A percentile compares a stretch with the other conserved stretches of the same genome.
Evolutionary conservation across 2,797 vertebrate genomes (phyloP).

Genomic region (Oryzias sinensis): DNA sequence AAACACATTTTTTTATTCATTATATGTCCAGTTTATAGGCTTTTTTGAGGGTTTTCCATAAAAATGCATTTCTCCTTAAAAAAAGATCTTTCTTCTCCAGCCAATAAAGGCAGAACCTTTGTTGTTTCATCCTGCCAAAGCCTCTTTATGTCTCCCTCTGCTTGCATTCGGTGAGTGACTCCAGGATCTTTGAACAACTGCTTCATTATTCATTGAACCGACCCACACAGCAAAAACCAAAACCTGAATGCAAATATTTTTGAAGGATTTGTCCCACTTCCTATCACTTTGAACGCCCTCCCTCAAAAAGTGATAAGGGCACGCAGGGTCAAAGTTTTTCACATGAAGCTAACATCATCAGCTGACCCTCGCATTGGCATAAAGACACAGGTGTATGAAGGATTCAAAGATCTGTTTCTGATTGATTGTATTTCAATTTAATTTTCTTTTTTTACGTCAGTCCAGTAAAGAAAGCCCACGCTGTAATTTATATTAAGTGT

Average conservation of each 20-base stretch:
- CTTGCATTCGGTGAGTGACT: constrained; percentile 50
- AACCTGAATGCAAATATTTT: constrained; percentile 25
- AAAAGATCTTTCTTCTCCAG: constrained; percentile 18
- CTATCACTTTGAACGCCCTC: constrained; percentile 28
- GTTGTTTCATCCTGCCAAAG: constrained; percentile 44
- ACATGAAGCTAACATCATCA: constrained; percentile 1
- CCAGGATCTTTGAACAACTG: constrained; percentile 39
- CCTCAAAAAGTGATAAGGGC: constrained; percentile 7
- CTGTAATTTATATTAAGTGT: too few relatives aligned
- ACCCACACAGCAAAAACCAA: constrained; percentile 38
- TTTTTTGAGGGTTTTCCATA: constrained; percentile 56
- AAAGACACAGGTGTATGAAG: not conserved
- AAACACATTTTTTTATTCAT: too few relatives aligned
- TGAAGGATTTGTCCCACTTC: constrained; percentile 37
- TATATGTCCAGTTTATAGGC: too few relatives aligned
- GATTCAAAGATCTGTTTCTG: too few relatives aligned
- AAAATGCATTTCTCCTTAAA: constrained; percentile 37
- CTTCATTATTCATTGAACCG: constrained; percentile 64
- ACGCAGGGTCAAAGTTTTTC: constrained; percentile 2
- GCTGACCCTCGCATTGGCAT: not conserved
- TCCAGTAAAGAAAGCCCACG: too few relatives aligned
- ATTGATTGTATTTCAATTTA: too few relatives aligned
- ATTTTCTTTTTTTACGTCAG: too few relatives aligned
- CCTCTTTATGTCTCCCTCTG: constrained; percentile 38
- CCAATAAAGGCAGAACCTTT: constrained; percentile 34